These are phyloP conservation scores for Leuctra nigra DNA, from an alignment of 2,888 invertebrate species.

Conservation along the genomic window DNA sequence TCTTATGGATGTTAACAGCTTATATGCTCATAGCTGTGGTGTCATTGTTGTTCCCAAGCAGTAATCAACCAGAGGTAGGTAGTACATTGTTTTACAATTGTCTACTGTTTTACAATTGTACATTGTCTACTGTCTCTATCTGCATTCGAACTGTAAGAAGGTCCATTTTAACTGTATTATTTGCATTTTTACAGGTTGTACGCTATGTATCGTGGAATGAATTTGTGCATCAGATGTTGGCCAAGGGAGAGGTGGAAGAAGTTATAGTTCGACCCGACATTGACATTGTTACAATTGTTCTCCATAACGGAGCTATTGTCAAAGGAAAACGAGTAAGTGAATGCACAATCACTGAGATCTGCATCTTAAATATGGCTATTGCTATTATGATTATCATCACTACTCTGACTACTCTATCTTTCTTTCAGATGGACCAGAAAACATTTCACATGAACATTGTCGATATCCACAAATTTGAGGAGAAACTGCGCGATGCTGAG, in stretches of 20 bases:
- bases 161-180: too few species aligned
- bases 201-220: constrained; percentile 93
- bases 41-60: constrained; percentile 62
- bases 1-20: constrained; percentile 73
- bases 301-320: constrained; percentile 78
- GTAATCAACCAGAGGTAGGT: constrained; percentile 63
- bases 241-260: constrained; percentile 90
- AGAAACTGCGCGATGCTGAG: constrained; percentile 81
- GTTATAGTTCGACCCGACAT: constrained; percentile 76
- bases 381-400: constrained; percentile 7
- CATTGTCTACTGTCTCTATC: too few species aligned
- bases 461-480: constrained; percentile 80
- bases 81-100: background rate
- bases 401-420: background rate
- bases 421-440: constrained; percentile 51
- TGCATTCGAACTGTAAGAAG: too few species aligned
- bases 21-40: constrained; percentile 67
- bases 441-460: constrained; percentile 80
- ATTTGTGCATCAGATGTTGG: constrained; percentile 89
- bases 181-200: constrained; percentile 39
- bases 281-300: constrained; percentile 75
- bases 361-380: too few species aligned
- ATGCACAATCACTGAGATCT: background rate
- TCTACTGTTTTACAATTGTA: too few species aligned
- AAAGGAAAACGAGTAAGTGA: constrained; percentile 62